Base-by-base conservation (phyloP, 2,888 invertebrate species). In the Drosophila parthenogenetica region DNA sequence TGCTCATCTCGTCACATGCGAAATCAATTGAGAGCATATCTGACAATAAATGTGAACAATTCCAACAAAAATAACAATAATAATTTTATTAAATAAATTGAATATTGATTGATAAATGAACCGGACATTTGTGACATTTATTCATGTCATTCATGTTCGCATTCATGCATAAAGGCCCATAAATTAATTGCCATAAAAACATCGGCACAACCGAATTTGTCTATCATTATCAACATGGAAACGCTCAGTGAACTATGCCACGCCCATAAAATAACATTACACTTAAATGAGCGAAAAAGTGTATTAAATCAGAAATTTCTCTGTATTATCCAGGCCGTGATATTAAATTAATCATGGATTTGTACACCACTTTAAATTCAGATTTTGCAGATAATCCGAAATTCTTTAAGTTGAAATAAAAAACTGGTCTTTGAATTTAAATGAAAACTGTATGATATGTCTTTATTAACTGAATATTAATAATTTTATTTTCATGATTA, bases 31-130 rank as follows among this genome's bases (percentile, higher is more conserved):
- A 16, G 32, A 8, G 16, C 32, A 54, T 61, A 46, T 43, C 25
- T 40, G 68, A 32, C 54, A 62, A 46, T 16, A 37, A 39, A 59
- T 29, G 25, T 7, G 49, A 43, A 43, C 40, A 43, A 63, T 48
- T 58, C 22, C 49, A 43, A 61, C 29, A 42, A 45, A 42, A 45
- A 63, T 22, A 54, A 49, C 45, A 64, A 77, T 69, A 80, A 73
- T 69, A 71, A 65, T 77, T 80, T 58, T 62, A 77, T 83, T 80
- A 67, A 63, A 80, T 70, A 68, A 73, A 83, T 80, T 77, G 55
- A 69, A 67, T 73, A 77, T 81, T 83, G 80, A 80, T 80, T 80
- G 80, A 80, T 83, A 78, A 81, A 68, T 74, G 69, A 61, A 63
- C 46, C 62, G 50, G 66, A 69, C 72, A 74, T 62, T 81, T 81